Evolutionary conservation across 2,113 vertebrate species (phyloP).

Genomic region (Elgaria multicarinata): DNA sequence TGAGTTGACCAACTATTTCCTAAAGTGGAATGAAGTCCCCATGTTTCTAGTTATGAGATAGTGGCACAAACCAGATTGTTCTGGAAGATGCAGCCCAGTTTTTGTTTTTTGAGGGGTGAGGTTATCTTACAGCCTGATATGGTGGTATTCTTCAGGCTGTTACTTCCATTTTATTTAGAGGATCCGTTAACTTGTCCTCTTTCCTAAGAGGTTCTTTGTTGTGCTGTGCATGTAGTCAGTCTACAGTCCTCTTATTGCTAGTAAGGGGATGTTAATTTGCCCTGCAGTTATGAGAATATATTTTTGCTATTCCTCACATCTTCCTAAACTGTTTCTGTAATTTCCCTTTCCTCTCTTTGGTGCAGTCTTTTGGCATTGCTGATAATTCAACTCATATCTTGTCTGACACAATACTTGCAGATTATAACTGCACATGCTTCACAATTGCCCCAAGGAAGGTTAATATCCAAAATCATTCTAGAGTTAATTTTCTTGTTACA

Average conservation of each 20-base stretch:
- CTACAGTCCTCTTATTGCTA: conserved; percentile 26
- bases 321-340: conserved; percentile 38
- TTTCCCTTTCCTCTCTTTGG: conserved; percentile 35
- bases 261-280: conserved; percentile 32
- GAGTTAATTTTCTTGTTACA: conserved; percentile 43
- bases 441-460: conserved; percentile 54
- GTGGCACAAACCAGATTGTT: neutral
- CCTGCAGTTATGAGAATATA: conserved; percentile 35
- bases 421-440: conserved; percentile 32
- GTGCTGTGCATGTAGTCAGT: conserved; percentile 16
- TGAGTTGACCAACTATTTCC: conserved; percentile 15
- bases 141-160: conserved; percentile 25
- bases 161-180: conserved; percentile 34
- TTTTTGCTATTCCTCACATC: conserved; percentile 38
- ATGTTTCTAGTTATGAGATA: conserved; percentile 26
- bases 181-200: conserved; percentile 24
- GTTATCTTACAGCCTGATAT: conserved; percentile 32
- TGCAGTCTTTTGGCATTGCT: conserved; percentile 23
- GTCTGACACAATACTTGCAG: conserved; percentile 37
- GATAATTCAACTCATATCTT: conserved; percentile 7
- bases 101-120: neutral
- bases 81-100: neutral
- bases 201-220: conserved; percentile 5
- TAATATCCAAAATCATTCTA: conserved; percentile 38
- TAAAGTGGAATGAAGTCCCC: conserved; percentile 23